These are phyloP conservation scores for Oikopleura vanhoeffeni DNA, from an alignment of 23 tunicate species.

Conservation along the genomic window DNA sequence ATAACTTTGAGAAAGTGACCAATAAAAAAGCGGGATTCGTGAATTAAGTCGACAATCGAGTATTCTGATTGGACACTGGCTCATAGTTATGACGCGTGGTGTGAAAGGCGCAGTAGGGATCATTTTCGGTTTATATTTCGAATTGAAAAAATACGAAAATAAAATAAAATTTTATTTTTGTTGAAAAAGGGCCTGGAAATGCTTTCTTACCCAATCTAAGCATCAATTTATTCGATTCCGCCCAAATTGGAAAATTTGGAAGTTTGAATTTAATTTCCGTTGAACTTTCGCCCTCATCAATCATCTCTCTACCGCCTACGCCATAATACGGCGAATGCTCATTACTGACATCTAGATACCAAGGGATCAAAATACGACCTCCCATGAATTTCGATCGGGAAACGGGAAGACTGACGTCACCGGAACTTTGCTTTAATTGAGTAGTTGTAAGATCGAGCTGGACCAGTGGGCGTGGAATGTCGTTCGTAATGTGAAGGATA, in stretches of 20 bases:
- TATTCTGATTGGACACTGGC: too few relatives aligned
- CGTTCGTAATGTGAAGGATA: background rate
- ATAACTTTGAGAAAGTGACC: too few relatives aligned
- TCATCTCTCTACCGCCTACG: constrained; percentile 14
- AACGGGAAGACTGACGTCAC: background rate
- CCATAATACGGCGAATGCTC: constrained; percentile 15
- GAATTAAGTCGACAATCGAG: too few relatives aligned
- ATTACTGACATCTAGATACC: constrained; percentile 1
- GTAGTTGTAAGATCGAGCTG: background rate
- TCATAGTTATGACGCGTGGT: too few relatives aligned
- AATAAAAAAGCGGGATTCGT: too few relatives aligned
- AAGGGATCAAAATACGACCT: constrained; percentile 2
- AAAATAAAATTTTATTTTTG: too few relatives aligned
- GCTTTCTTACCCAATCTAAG: too few relatives aligned
- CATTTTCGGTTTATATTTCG: too few relatives aligned
- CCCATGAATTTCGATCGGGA: background rate
- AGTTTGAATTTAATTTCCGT: constrained; percentile 13
- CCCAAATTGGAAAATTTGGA: constrained; percentile 15
- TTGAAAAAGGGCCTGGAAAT: too few relatives aligned
- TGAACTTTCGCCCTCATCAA: constrained; percentile 7
- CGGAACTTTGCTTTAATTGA: background rate
- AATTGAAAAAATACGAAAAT: too few relatives aligned
- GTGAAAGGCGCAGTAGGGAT: too few relatives aligned
- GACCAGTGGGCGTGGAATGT: background rate
- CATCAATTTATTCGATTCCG: background rate